Conservation (phyloP, 2,113 vertebrate genomes). For the Indicator indicator region DNA sequence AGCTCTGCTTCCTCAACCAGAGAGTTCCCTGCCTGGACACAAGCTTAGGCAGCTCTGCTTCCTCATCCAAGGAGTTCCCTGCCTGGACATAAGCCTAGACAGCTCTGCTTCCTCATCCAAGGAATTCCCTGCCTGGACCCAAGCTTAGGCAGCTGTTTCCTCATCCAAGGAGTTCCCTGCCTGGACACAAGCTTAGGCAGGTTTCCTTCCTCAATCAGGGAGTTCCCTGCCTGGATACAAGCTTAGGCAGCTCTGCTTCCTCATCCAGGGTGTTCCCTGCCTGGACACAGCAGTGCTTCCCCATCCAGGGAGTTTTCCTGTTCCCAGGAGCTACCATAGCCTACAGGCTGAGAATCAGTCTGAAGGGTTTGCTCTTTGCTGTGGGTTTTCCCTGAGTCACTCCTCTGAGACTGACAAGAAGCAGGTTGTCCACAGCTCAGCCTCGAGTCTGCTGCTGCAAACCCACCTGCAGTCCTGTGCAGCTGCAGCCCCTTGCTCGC, state of each 20-base stretch:
- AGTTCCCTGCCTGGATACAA: background rate
- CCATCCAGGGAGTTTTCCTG: background rate
- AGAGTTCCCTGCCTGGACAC: background rate
- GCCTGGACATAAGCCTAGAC: too few species aligned
- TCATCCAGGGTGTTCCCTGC: too few species aligned
- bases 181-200: too few species aligned
- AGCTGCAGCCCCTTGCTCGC: background rate
- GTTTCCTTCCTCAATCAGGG: too few species aligned
- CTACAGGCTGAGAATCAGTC: background rate
- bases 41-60: too few species aligned
- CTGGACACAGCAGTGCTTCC: too few species aligned
- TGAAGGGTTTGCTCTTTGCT: background rate
- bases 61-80: too few species aligned
- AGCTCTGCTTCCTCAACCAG: background rate
- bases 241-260: too few species aligned
- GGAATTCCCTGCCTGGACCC: too few species aligned
- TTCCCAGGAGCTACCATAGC: background rate
- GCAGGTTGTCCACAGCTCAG: background rate
- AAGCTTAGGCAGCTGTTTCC: too few species aligned
- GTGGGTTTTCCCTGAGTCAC: background rate
- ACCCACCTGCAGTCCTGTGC: accelerated
- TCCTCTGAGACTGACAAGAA: background rate
- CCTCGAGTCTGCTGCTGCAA: background rate
- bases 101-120: too few species aligned
- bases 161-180: too few species aligned